A percentile compares a stretch with the other conserved stretches of the same genome.
Conservation (phyloP, 1,140 invertebrate genomes). For the Metaphire vulgaris region DNA sequence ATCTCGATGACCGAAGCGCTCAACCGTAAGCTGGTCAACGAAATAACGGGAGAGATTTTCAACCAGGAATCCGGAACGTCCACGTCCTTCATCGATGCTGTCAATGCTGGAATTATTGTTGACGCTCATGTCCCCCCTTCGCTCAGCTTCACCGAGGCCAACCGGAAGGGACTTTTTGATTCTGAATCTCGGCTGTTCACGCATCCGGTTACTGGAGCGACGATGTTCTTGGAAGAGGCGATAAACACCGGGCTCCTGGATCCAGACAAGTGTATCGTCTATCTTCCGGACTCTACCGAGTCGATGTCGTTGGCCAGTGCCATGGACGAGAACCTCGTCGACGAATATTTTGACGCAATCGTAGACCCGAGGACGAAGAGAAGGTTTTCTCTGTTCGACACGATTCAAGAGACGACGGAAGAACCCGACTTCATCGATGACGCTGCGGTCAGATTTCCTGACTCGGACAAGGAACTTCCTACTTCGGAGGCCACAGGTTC, state of each 20-base stretch:
- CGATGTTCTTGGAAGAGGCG: conserved; percentile 55
- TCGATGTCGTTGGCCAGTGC: neutral
- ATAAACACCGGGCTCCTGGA: conserved; percentile 20
- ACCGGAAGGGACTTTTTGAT: conserved; percentile 67
- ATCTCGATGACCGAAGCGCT: conserved; percentile 68
- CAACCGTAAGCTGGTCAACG: conserved; percentile 61
- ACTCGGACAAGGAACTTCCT: conserved; percentile 54
- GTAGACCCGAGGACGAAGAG: conserved; percentile 52
- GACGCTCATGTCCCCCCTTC: neutral
- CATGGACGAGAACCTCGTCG: neutral
- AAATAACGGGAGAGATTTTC: conserved; percentile 68
- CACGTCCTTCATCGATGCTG: conserved; percentile 68
- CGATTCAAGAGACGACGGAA: conserved; percentile 62
- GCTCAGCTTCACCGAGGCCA: conserved; percentile 57
- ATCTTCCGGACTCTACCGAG: neutral
- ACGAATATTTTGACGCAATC: neutral
- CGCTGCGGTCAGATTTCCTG: neutral
- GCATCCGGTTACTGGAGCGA: conserved; percentile 56
- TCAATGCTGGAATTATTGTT: conserved; percentile 65
- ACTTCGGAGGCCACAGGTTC: conserved; percentile 73
- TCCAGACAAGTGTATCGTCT: neutral
- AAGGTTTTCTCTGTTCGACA: conserved; percentile 72
- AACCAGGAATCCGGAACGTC: conserved; percentile 69
- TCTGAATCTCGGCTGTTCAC: conserved; percentile 59
- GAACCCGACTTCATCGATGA: neutral